phyloP scores from a whole-genome alignment of 2,888 invertebrate species.

The Auanema freiburgensis region DNA sequence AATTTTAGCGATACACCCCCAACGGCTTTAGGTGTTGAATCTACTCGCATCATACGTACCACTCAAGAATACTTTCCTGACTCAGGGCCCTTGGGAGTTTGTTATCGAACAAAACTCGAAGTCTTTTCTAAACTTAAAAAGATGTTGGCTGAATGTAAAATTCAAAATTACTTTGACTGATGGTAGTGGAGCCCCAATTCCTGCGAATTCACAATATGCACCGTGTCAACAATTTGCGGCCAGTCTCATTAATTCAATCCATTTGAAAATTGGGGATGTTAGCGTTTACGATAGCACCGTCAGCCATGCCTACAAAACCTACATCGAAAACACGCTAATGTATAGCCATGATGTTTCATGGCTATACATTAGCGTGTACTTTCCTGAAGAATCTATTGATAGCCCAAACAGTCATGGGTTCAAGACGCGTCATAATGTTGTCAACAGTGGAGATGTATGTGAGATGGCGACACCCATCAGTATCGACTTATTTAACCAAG shows the following conservation, averaged over 20 bases:
- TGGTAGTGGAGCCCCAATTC: not conserved
- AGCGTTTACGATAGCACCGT: too few species aligned
- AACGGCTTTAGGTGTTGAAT: not conserved
- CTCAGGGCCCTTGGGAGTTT: not conserved
- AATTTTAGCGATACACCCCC: not conserved
- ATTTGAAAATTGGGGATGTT: not conserved
- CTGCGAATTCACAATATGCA: not conserved
- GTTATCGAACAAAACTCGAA: not conserved
- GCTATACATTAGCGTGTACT: too few species aligned
- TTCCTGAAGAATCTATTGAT: not conserved
- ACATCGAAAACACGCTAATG: too few species aligned
- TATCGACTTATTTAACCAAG: conserved; percentile 1
- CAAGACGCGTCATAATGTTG: not conserved
- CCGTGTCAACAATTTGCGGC: conserved; percentile 1
- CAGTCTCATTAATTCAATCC: not conserved
- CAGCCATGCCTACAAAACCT: too few species aligned
- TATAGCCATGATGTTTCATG: too few species aligned
- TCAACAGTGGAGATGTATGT: not conserved
- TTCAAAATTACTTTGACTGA: not conserved
- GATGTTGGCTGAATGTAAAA: not conserved
- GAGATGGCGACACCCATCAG: not conserved
- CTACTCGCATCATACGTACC: not conserved
- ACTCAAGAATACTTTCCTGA: not conserved
- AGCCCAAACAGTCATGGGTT: not conserved
- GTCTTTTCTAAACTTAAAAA: not conserved